These are phyloP conservation scores for Hoplias malabaricus DNA, from an alignment of 2,113 vertebrate species.

Conservation along the genomic window DNA sequence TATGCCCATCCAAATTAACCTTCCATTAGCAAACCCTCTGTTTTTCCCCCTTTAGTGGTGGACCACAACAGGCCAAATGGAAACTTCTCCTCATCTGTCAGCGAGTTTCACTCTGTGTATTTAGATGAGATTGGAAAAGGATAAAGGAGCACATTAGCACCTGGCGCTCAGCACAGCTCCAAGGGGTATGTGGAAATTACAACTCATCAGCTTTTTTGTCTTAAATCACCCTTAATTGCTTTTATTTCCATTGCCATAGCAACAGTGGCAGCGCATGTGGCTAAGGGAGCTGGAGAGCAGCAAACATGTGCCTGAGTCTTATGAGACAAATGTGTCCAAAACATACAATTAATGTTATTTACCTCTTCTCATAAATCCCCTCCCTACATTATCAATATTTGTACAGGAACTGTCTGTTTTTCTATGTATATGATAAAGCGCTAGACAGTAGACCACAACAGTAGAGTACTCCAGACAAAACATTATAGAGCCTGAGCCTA, in stretches of 20 bases:
- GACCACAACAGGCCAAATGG: background rate
- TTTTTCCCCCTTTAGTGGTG: background rate
- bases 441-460: too few relatives aligned
- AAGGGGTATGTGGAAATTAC: conserved; percentile 35
- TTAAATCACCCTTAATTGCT: conserved; percentile 60
- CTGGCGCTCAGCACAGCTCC: background rate
- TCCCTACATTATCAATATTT: too few relatives aligned
- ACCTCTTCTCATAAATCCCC: too few relatives aligned
- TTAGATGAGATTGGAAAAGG: conserved; percentile 15
- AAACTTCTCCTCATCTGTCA: conserved; percentile 17
- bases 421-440: too few relatives aligned
- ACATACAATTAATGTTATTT: too few relatives aligned
- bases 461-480: too few relatives aligned
- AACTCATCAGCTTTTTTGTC: conserved; percentile 35
- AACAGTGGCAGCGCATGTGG: conserved; percentile 48
- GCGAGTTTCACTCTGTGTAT: conserved; percentile 20
- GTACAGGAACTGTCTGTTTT: too few relatives aligned
- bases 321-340: background rate
- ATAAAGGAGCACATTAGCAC: conserved; percentile 26
- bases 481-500: too few relatives aligned
- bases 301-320: background rate
- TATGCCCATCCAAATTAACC: conserved; percentile 18
- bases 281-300: conserved; percentile 10
- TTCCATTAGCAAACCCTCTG: conserved; percentile 1
- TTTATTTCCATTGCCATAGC: conserved; percentile 63